Evolutionary conservation across 2,888 invertebrate species (phyloP).

Genomic region (Pediacus dermestoides): DNA sequence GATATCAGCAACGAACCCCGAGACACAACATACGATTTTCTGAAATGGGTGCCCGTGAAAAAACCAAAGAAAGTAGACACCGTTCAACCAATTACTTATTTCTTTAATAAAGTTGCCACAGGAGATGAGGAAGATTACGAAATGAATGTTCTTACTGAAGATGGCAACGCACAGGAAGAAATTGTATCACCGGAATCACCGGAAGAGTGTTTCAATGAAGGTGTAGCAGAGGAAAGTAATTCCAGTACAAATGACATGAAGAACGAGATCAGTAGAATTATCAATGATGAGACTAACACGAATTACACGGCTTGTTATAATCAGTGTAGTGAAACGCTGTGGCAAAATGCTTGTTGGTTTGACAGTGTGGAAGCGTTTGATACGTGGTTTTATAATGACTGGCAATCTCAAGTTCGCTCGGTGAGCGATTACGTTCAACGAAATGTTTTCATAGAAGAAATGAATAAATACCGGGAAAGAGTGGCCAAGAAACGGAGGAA

Average conservation of each 20-base stretch:
- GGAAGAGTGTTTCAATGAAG: too few species aligned
- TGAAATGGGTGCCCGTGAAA: constrained; percentile 33
- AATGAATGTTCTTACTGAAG: too few species aligned
- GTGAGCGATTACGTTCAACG: constrained; percentile 45
- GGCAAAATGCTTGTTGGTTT: constrained; percentile 37
- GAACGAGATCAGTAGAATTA: too few species aligned
- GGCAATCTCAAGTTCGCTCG: constrained; percentile 41
- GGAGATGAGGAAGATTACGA: too few species aligned
- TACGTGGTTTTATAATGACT: constrained; percentile 40
- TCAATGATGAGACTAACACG: neutral
- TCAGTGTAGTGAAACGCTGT: constrained; percentile 36
- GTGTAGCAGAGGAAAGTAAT: neutral
- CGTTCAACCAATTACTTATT: constrained; percentile 1
- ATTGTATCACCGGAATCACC: too few species aligned
- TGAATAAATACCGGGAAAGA: constrained; percentile 33
- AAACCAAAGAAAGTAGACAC: constrained; percentile 4
- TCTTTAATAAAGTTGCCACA: constrained; percentile 4
- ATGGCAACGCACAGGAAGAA: too few species aligned
- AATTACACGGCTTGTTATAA: constrained; percentile 27
- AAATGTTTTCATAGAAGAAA: constrained; percentile 45
- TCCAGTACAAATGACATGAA: neutral
- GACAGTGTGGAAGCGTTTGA: constrained; percentile 37
- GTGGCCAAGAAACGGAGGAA: neutral
- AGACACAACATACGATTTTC: constrained; percentile 22
- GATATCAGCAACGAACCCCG: constrained; percentile 1